Evolutionary conservation across 1,140 invertebrate species (phyloP), one percentile per base, ranked within the genome.

Genomic region (Metaphire vulgaris): DNA sequence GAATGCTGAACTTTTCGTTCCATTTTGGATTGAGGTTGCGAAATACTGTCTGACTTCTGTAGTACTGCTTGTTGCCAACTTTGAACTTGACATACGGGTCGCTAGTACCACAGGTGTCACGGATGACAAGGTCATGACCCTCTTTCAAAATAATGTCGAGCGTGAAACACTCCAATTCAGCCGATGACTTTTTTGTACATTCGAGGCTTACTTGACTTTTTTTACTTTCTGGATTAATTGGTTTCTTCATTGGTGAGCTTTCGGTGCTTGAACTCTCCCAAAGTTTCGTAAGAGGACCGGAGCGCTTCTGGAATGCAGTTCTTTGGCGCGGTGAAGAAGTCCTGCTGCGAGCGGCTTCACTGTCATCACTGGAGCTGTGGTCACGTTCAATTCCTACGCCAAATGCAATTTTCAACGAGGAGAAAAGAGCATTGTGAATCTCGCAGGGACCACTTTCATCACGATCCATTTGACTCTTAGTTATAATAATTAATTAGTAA

Each of bases 91-190:
- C 87, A 80, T 88, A 88, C 0, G 88, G 88, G 80, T 88, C 88
- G 80, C 86, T 87, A 28, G 83, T 86, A 33, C 87, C 87, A 87
- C 93, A 94, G 86, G 95, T 93, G 86, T 97, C 95, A 90, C 94
- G 93, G 31, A 95, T 93, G 30, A 95, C 90, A 81, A 98, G 89
- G 85, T 96, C 93, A 82, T 90, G 90, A 67, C 95, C 96, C 83
- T 92, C 90, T 81, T 92, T 91, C 74, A 97, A 89, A 86, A 95
- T 91, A 79, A 97, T 89, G 78, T 93, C 91, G 65, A 97, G 41
- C 41, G 21, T 56, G 21, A 56, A 56, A 21, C 6, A 12, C 21
- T 56, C 41, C 21, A 12, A 12, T 21, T 56, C 41, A n/a, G n/a
- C n/a, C n/a, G n/a, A n/a, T n/a, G n/a, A n/a, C n/a, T n/a, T n/a